Base-by-base conservation (phyloP, 2,113 vertebrate species). In the Smithornis capensis region DNA sequence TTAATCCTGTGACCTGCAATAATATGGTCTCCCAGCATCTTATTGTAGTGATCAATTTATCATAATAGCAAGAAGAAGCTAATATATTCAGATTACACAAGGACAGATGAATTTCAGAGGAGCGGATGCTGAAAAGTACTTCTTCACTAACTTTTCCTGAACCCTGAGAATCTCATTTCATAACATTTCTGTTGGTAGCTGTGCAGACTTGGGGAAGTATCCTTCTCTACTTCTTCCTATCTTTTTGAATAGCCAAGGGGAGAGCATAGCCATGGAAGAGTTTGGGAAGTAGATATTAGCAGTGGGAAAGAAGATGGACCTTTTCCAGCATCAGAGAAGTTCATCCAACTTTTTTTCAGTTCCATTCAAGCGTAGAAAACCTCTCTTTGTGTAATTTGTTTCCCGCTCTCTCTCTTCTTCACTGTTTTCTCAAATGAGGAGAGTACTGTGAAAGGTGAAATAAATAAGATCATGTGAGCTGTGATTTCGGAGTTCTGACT, bases 311-410 rank as follows among this genome's bases (percentile, higher is more conserved):
- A 19, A 80, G 60, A 50, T 92, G 79, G 88, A 86, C 8, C 4
- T 75, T 68, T 83, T 87, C 90, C 90, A 93, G 55, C 45, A 31
- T 4, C 23, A 29, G 70, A 89, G 83, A 95, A 89, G 91, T 92
- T 91, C 56, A 33, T 82, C 56, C 74, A 95, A 68, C 42, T 50
- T 93, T 94, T 95, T 90, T 95, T 86, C 94, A 94, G 67, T 44
- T 92, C n/a, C 64, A 75, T 59, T 87, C 83, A 89, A 92, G 76
- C 86, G 53, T 49, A 9, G 63, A 80, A 94, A 90, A 77, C 6
- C 15, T 90, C 44, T 73, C 85, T 82, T 68, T 87, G 81, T 91
- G 55, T 37, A 38, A 45, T 87, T 12, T 14, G 35, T 65, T 16
- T 4, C 27, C 45, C 6, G n/a, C 6, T 3, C 17, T 23, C 50